Evolutionary conservation across 2,888 invertebrate species (phyloP).

Genomic region (Ceriagrion tenellum): DNA sequence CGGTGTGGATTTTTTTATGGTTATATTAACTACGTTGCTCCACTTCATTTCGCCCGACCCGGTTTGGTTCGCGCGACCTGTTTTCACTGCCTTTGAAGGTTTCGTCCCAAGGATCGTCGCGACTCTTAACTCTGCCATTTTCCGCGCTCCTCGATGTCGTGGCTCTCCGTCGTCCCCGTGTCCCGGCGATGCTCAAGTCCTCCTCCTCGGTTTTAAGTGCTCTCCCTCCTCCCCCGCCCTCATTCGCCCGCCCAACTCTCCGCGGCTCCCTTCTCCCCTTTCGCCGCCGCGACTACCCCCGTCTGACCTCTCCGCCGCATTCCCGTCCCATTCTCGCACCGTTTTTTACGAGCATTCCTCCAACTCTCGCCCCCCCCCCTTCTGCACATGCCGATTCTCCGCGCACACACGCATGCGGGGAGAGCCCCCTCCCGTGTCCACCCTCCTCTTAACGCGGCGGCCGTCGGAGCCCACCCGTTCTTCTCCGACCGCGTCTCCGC

Average conservation of each 20-base stretch:
- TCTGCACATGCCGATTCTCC: not conserved
- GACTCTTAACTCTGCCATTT: not conserved
- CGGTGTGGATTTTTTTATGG: no score
- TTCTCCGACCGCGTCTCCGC: not conserved
- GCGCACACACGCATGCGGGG: not conserved
- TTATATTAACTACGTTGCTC: no score
- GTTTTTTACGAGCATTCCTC: constrained; percentile 57
- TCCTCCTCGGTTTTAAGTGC: not conserved
- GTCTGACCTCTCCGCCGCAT: constrained; percentile 62
- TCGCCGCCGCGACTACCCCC: not conserved
- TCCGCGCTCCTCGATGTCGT: not conserved
- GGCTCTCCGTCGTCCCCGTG: not conserved
- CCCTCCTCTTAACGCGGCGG: not conserved
- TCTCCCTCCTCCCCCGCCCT: not conserved
- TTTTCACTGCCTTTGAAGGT: not conserved
- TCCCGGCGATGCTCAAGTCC: not conserved
- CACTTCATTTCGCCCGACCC: no score
- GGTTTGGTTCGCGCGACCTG: not conserved
- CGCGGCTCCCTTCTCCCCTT: not conserved
- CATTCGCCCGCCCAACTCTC: not conserved
- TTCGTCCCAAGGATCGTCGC: not conserved
- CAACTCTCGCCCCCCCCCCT: not conserved
- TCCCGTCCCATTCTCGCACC: constrained; percentile 28
- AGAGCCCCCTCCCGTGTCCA: not conserved
- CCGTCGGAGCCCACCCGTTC: not conserved